Base-by-base conservation (phyloP, 2,113 vertebrate genomes). In the Thunnus thynnus region DNA sequence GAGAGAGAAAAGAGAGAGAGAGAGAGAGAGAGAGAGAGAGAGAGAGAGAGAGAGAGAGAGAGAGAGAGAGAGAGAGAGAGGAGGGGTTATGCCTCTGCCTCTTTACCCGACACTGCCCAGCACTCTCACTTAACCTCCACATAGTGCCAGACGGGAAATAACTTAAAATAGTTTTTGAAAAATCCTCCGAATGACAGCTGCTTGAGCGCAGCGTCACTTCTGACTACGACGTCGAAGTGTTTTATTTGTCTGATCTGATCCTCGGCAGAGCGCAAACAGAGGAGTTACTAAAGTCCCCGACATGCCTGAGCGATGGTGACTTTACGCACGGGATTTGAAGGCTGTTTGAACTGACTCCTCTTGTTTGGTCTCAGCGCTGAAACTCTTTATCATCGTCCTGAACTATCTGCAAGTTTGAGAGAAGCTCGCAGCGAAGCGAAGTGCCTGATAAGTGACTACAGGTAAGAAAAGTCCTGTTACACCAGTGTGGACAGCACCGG, bases 81-180 rank as follows among this genome's bases (percentile, higher is more conserved):
- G 88, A 91, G 89, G 91, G 89, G 86, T 93, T 92, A 93, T 68
- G 73, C 76, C 58, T 83, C 70, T 79, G 84, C 74, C 80, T 89
- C 82, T 84, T 70, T 75, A 64, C 78, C 85, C 83, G 76, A 25
- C 85, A 64, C 88, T 86, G 83, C 76, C 89, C 87, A 71, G 69
- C 88, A 96, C 96, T 95, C 95, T 85, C 95, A 95, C 95, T 90
- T 96, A 94, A 95, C 96, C 96, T 96, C 95, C 94, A 94, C 95
- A 93, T 92, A 91, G 95, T 95, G 95, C 95, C 95, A 95, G 96
- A 96, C 96, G 95, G 96, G 96, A 96, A 96, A 96, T 97, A 82
- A 96, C 95, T 96, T 94, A 88, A 95, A 96, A 95, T 93, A 96
- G 94, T 96, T 96, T 95, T 93, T 36, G 3, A 92, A 95, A 27